These are phyloP conservation scores for Trichoplax adhaerens DNA, from an alignment of 37 sponge, comb jelly and placozoan genomes.

Conservation along the genomic window DNA sequence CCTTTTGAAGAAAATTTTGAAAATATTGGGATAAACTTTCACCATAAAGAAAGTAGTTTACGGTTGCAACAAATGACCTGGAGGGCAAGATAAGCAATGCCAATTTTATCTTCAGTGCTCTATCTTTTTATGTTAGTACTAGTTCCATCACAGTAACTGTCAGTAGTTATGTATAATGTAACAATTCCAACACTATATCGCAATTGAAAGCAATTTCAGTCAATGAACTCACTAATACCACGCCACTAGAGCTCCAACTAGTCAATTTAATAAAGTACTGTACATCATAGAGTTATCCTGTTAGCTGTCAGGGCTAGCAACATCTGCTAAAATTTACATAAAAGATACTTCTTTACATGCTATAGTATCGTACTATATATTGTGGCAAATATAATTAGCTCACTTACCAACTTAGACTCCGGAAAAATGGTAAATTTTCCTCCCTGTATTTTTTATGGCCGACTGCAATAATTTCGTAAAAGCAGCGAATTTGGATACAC, in stretches of 20 bases:
- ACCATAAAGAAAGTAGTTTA: constrained; percentile 59
- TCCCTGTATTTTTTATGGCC: constrained; percentile 81
- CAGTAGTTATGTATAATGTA: no score
- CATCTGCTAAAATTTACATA: no score
- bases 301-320: no score
- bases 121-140: neutral
- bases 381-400: no score
- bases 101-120: neutral
- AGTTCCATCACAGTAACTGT: no score
- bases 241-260: no score
- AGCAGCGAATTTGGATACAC: constrained; percentile 55
- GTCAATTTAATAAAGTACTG: no score
- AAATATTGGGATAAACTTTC: constrained; percentile 53
- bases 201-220: no score
- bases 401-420: constrained; percentile 69
- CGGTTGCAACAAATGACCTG: constrained; percentile 61
- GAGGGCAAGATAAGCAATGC: neutral
- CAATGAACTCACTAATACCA: neutral
- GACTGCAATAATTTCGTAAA: constrained; percentile 82
- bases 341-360: no score
- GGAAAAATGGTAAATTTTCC: constrained; percentile 65
- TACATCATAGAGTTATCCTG: no score
- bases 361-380: no score
- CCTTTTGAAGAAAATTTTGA: constrained; percentile 23
- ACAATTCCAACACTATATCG: no score